Evolutionary conservation across 2,888 invertebrate genomes (phyloP).

Genomic region (Lutraria lutraria): DNA sequence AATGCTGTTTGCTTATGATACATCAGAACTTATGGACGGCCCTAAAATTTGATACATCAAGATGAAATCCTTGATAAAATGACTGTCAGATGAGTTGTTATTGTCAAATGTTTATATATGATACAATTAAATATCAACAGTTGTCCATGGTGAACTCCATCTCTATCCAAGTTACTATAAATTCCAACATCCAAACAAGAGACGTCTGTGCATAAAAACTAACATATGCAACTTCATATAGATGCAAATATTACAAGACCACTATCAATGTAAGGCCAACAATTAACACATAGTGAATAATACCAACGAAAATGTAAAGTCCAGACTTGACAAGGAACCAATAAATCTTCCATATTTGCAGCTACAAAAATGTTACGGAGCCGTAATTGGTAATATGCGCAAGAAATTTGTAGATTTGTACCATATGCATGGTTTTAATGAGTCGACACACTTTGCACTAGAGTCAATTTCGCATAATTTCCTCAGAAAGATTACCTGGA

Average conservation of each 20-base stretch:
- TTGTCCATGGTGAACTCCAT: no score
- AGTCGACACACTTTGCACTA: background rate
- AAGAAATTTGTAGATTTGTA: background rate
- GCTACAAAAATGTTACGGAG: background rate
- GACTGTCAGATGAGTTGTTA: no score
- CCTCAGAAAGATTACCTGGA: conserved; percentile 77
- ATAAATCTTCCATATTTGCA: background rate
- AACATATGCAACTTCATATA: background rate
- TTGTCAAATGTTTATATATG: no score
- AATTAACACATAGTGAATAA: background rate
- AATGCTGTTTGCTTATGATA: no score
- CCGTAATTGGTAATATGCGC: background rate
- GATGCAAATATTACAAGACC: background rate
- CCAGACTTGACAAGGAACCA: conserved; percentile 26
- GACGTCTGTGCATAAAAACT: no score
- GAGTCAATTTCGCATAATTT: background rate
- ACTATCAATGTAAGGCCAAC: background rate
- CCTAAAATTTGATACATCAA: no score
- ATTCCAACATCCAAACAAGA: background rate
- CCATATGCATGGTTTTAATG: background rate
- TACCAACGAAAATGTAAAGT: background rate
- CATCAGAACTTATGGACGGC: no score
- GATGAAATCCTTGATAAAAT: no score
- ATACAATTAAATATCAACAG: background rate
- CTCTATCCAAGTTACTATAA: background rate